These are phyloP conservation scores for Temnothorax rugatulus DNA, from an alignment of 2,888 invertebrate genomes.

Conservation along the genomic window DNA sequence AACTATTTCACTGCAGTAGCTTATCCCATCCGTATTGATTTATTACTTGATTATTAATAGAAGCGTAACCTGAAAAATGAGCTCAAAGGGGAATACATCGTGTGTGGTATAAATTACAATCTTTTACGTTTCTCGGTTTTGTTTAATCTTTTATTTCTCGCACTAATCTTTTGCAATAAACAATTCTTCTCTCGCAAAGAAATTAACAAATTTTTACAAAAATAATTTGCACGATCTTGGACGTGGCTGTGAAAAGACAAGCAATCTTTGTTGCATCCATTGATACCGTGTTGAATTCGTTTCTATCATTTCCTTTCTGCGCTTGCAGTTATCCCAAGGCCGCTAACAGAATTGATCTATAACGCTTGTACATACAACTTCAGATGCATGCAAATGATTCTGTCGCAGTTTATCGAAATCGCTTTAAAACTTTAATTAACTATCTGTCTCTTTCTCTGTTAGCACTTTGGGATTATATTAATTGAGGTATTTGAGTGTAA, in stretches of 20 bases:
- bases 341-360: slow-evolving; percentile 1
- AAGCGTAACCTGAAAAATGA: slow-evolving; percentile 32
- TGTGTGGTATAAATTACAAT: slow-evolving; percentile 22
- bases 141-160: neutral
- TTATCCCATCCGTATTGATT: slow-evolving; percentile 31
- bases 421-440: neutral
- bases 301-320: neutral
- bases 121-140: neutral
- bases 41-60: slow-evolving; percentile 47
- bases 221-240: neutral
- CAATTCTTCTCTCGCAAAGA: neutral
- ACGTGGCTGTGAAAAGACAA: neutral
- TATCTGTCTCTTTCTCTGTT: neutral
- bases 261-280: neutral
- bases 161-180: neutral
- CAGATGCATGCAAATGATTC: neutral
- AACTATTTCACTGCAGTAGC: neutral
- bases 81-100: slow-evolving; percentile 46
- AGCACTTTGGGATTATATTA: neutral
- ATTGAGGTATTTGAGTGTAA: neutral
- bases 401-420: neutral
- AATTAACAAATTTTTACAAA: neutral
- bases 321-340: neutral
- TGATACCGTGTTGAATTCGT: neutral
- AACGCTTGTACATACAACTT: neutral